Evolutionary conservation across 53 echinoderm and acorn worm genomes (phyloP).

Genomic region (Henricia sp.): DNA sequence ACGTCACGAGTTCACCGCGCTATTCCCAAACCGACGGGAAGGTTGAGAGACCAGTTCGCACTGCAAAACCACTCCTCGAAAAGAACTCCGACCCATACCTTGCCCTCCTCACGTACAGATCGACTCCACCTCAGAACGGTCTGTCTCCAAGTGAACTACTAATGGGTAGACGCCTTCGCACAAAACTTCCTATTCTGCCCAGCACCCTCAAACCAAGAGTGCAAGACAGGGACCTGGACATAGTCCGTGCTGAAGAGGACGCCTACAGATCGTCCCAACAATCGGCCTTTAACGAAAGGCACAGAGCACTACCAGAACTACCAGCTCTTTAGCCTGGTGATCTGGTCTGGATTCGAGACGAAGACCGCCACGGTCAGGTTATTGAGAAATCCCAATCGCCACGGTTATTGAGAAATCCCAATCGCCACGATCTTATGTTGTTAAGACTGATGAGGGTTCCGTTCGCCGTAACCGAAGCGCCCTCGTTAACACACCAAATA

Average conservation of each 20-base stretch:
- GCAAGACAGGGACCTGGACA: neutral
- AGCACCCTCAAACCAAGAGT: neutral
- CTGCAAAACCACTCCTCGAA: constrained; percentile 27
- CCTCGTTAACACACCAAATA: neutral
- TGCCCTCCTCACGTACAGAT: constrained; percentile 45
- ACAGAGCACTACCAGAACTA: constrained; percentile 7
- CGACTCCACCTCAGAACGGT: constrained; percentile 60
- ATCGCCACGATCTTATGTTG: constrained; percentile 28
- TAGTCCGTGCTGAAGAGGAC: neutral
- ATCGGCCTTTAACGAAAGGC: constrained; percentile 10
- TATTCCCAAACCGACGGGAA: constrained; percentile 68
- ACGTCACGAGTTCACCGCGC: constrained; percentile 47
- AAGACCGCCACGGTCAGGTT: constrained; percentile 2
- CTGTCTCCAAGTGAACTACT: constrained; percentile 7
- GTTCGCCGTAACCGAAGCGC: constrained; percentile 19
- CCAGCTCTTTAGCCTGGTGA: constrained; percentile 22
- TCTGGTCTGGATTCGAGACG: constrained; percentile 15
- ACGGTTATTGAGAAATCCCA: neutral
- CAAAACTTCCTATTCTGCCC: constrained; percentile 28
- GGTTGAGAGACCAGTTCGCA: constrained; percentile 61
- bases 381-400: neutral
- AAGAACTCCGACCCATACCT: constrained; percentile 30
- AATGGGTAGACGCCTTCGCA: constrained; percentile 26
- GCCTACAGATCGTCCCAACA: constrained; percentile 4
- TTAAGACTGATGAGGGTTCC: constrained; percentile 19